Base-by-base conservation (phyloP, 2,797 vertebrate species). In the Rhinoraja longicauda region DNA sequence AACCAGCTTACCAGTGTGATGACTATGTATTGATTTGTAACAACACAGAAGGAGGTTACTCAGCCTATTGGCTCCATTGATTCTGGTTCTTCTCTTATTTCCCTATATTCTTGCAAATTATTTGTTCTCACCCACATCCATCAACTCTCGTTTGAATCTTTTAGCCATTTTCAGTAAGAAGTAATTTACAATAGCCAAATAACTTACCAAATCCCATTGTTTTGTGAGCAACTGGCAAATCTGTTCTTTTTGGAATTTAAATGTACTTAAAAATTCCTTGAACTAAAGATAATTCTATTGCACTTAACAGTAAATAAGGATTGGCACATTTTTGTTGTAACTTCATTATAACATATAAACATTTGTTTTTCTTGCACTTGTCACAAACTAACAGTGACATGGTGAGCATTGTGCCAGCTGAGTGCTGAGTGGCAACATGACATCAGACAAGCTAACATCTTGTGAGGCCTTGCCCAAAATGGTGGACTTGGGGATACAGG, bases 331-430 rank as follows among this genome's bases (percentile, higher is more conserved):
- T 26, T 91, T 72, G 29, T 73, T 24, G 67, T 91, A 3, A 90
- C 32, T 4, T 88, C 12, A 73, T 2, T 70, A 21, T 24, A 91
- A 53, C 21, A 72, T 10, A 45, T 73, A 73, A 24, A 7, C 29
- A 39, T 75, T n/a, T 72, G 70, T 15, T 36, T 73, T 91, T 73
- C 70, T 24, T 91, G 67, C 39, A 91, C 21, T 24, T 91, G 90
- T 91, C 90, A 91, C 36, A 90, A 91, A 91, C 90, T 73, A 53
- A 73, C 36, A 91, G 67, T 91, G 90, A 91, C 90, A 73, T 53
- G 67, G 70, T 91, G 90, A 73, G 36, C 26, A 91, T 73, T 73
- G 72, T 91, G 90, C 73, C 70, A 91, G 67, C 67, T 29, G 36
- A 73, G 8, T 91, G 70, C 36, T 91, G 4, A 24, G 21, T 72